Base-by-base conservation (phyloP, 2,888 invertebrate species). In the Tromatobia lineatoria region DNA sequence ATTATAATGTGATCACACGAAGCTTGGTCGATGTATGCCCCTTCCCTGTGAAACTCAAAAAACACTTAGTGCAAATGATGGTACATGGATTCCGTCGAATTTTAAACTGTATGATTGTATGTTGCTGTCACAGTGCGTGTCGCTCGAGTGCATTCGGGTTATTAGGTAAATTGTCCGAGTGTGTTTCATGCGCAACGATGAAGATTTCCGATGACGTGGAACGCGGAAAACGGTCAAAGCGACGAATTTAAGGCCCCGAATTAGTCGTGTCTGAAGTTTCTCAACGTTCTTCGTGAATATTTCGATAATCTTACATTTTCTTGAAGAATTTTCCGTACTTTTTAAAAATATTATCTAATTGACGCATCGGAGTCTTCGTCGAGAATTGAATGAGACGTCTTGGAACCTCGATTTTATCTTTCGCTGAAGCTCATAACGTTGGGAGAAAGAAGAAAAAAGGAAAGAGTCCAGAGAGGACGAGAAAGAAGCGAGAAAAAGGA, bases 231-330 rank as follows among this genome's bases (percentile, higher is more conserved):
- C 52, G 23, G 18, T 10, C 11, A 50, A 29, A 47, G 50, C 50
- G 25, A 47, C 38, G 67, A 73, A 13, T 74, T 73, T 80, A 45
- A 13, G 54, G 73, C 52, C 74, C 13, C 29, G 52, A 54, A 57
- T 29, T 70, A 29, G 6, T 42, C n/a, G 42, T n/a, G 15, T 45
- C 34, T 18, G 18, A 29, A 52, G 47, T 13, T 66, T 57, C 50
- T 71, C 61, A 18, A 34, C 38, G 38, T 64, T 59, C 64, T 34
- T 42, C 47, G 61, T 70, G 70, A 71, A 29, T n/a, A 61, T 76
- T 80, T 82, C 50, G 47, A 73, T 52, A 47, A 73, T 73, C 77
- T 67, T 67, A 76, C 80, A 80, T 59, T 71, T 13, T 76, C 57
- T 42, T 42, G 2, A 13, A n/a, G n/a, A 20, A 38, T 57, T 45